Percentiles rank a stretch among this genome's conserved stretches.
Conservation (phyloP, 2,888 invertebrate genomes). For the Neoaliturus tenellus region DNA sequence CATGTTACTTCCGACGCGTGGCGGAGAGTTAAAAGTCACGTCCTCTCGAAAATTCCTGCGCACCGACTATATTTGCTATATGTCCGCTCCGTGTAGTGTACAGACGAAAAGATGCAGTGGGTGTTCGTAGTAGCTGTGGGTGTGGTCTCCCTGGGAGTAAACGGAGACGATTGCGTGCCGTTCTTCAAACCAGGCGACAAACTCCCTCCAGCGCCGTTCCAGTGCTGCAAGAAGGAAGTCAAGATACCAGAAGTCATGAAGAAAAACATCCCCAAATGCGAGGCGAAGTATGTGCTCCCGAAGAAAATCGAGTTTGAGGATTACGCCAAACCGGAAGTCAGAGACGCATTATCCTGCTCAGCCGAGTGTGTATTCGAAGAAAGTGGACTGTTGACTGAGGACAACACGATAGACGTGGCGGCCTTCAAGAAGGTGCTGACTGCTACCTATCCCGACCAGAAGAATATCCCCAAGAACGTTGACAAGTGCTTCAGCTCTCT, state of each 20-base stretch:
- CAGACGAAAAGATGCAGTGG: not conserved
- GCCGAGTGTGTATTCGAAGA: slow-evolving; percentile 2
- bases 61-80: not conserved
- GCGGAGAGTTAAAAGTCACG: not conserved
- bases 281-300: not conserved
- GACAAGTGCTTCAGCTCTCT: not conserved
- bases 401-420: not conserved
- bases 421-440: not conserved
- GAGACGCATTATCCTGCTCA: not conserved
- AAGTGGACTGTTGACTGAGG: not conserved
- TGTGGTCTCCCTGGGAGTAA: not conserved
- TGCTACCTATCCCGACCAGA: not conserved
- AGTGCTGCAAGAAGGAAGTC: slow-evolving; percentile 11
- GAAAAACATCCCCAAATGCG: not conserved
- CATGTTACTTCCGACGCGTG: not conserved
- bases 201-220: not conserved
- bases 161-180: not conserved
- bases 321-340: not conserved
- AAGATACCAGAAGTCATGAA: not conserved
- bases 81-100: not conserved
- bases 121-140: not conserved
- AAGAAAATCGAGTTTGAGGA: no score
- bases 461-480: not conserved
- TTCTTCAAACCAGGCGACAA: not conserved
- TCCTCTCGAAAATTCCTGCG: not conserved